phyloP scores from a whole-genome alignment of 1,140 invertebrate genomes.

The Acromyrmex heyeri region DNA sequence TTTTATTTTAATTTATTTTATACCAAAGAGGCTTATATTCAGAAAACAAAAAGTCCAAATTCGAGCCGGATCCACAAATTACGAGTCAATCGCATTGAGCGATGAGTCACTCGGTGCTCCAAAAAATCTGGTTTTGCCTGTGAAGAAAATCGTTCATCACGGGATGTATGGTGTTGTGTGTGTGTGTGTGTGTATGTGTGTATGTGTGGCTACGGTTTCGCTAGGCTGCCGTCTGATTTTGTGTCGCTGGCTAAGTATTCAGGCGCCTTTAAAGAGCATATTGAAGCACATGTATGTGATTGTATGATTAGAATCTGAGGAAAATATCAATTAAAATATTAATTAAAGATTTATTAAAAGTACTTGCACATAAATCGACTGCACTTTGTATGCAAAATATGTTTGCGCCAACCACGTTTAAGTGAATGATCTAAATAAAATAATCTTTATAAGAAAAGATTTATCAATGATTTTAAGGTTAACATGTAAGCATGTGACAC shows the following conservation, averaged over 20 bases:
- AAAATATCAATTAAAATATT: background rate
- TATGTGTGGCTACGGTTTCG: too few relatives aligned
- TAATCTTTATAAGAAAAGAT: background rate
- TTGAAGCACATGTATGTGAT: background rate
- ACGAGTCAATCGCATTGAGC: too few relatives aligned
- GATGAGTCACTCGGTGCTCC: too few relatives aligned
- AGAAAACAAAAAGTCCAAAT: too few relatives aligned
- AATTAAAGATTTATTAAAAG: background rate
- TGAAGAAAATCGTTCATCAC: too few relatives aligned
- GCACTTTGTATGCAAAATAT: background rate
- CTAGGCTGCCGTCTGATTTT: too few relatives aligned
- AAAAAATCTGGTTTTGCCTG: too few relatives aligned
- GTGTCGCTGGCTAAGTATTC: too few relatives aligned
- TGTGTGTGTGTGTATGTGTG: too few relatives aligned
- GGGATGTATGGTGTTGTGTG: too few relatives aligned
- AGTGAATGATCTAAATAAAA: background rate
- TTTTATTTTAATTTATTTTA: conserved; percentile 18
- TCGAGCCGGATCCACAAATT: too few relatives aligned
- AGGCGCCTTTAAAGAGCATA: too few relatives aligned
- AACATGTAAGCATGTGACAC: background rate
- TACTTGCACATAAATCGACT: background rate
- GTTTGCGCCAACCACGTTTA: background rate
- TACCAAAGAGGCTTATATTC: background rate
- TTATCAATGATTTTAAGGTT: conserved; percentile 7
- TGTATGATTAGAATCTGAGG: background rate